Base-by-base conservation (phyloP, 2,888 invertebrate genomes). In the Troglohyphantes excavatus region DNA sequence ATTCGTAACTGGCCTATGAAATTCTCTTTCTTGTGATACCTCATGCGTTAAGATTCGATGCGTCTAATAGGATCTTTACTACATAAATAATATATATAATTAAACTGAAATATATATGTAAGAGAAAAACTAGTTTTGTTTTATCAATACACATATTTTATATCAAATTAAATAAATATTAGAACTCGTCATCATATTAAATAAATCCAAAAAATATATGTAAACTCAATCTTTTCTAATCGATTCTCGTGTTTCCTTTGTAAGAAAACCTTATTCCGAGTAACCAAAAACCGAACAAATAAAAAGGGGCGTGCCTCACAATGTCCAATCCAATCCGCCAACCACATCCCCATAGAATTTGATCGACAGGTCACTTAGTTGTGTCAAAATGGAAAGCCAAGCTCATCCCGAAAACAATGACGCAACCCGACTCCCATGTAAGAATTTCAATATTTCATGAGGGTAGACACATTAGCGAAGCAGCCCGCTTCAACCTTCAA, bases 361-460 rank as follows among this genome's bases (percentile, higher is more conserved):
- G 88, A 88, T 82, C 82, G 88, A 88, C 88, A 76, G 68, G 75
- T 76, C 39, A 29, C 82, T 75, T 61, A 65, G 53, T 70, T 61
- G 68, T 70, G 63, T 78, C 23, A 63, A 19, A 21, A 65, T 19
- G 9, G 46, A 1, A 65, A 67, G 46, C n/a, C 17, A 79, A 53
- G 53, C 67, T 9, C 46, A 29, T n/a, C 76, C 33, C 23, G 46
- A 73, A 59, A 19, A 59, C 59, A 6, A 29, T 59, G 75, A 75
- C 27, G 59, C 29, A 59, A 75, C 29, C 27, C 75, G 27, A 53
- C 21, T 39, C 70, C 59, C n/a, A 5, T 26, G 17, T n/a, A 0
- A 33, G 17, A 59, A 29, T 23, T 33, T 33, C 39, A 59, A 61
- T 21, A 70, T 61, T 70, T 70, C 39, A 61, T 23, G 59, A 82